Evolutionary conservation across 2,797 vertebrate species (phyloP).

Genomic region (Oophaga sylvatica): DNA sequence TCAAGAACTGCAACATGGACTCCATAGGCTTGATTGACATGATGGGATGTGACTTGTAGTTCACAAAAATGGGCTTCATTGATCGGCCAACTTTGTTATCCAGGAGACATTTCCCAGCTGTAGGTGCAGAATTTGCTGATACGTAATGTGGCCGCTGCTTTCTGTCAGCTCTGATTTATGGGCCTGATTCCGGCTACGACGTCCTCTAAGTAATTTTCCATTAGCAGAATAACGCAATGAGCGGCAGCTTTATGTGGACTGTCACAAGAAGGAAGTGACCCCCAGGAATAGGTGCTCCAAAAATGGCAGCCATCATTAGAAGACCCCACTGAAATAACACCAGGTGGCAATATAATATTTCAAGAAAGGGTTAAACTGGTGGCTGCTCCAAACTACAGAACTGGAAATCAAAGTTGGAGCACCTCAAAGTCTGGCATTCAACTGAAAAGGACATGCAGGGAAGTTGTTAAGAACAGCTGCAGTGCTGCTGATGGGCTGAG

Average conservation of each 20-base stretch:
- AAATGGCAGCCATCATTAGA: too few species aligned
- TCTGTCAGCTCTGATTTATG: constrained; percentile 67
- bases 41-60: not conserved
- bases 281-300: too few species aligned
- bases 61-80: not conserved
- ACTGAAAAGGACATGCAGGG: too few species aligned
- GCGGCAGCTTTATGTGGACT: not conserved
- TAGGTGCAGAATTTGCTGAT: not conserved
- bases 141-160: constrained; percentile 30
- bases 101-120: not conserved
- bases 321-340: too few species aligned
- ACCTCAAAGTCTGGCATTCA: too few species aligned
- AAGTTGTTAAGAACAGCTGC: too few species aligned
- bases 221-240: not conserved
- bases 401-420: too few species aligned
- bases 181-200: constrained; percentile 65
- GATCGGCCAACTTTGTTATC: not conserved
- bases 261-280: too few species aligned
- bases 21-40: not conserved
- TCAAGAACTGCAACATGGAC: not conserved
- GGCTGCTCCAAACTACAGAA: too few species aligned
- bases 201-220: constrained; percentile 64
- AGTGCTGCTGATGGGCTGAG: too few species aligned
- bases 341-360: too few species aligned
- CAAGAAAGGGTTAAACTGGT: too few species aligned